Conservation (phyloP, 2,797 vertebrate genomes). For the Poecilia wingei region DNA sequence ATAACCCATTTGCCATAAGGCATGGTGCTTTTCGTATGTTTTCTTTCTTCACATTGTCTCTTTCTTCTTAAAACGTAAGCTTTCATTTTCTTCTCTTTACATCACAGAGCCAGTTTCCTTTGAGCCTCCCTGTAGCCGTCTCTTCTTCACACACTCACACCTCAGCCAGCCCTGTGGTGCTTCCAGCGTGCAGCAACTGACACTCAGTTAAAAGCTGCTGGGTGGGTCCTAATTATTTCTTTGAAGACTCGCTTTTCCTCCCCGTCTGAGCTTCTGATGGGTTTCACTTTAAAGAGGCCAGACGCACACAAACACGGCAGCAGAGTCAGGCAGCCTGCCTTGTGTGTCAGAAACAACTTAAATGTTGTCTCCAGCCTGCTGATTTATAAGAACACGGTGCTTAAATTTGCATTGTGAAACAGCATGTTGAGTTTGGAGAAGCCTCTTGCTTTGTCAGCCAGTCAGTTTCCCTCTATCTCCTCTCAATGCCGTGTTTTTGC, state of each 20-base stretch:
- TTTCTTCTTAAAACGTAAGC: neutral
- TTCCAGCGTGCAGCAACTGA: constrained; percentile 43
- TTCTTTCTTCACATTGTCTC: neutral
- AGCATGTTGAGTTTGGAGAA: neutral
- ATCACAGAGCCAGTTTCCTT: constrained; percentile 8
- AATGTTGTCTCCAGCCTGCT: constrained; percentile 46
- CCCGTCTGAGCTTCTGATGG: constrained; percentile 68
- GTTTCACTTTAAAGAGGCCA: constrained; percentile 65
- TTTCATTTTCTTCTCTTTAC: neutral
- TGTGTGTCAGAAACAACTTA: constrained; percentile 48
- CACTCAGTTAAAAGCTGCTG: constrained; percentile 66
- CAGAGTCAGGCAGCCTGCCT: constrained; percentile 32
- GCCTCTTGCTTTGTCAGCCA: neutral
- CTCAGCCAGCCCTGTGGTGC: constrained; percentile 28
- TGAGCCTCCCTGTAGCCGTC: neutral
- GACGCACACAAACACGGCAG: constrained; percentile 45
- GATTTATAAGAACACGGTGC: constrained; percentile 45
- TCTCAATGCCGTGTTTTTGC: neutral
- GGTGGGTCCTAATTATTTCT: constrained; percentile 74
- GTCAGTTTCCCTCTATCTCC: neutral
- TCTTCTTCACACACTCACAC: constrained; percentile 32
- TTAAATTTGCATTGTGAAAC: constrained; percentile 15
- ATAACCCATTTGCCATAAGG: neutral
- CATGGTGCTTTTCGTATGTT: neutral
- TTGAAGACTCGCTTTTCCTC: constrained; percentile 75